A percentile compares a stretch with the other conserved stretches of the same genome.
Evolutionary conservation across 2,797 vertebrate genomes (phyloP).

Genomic region (Manis crassicaudata): DNA sequence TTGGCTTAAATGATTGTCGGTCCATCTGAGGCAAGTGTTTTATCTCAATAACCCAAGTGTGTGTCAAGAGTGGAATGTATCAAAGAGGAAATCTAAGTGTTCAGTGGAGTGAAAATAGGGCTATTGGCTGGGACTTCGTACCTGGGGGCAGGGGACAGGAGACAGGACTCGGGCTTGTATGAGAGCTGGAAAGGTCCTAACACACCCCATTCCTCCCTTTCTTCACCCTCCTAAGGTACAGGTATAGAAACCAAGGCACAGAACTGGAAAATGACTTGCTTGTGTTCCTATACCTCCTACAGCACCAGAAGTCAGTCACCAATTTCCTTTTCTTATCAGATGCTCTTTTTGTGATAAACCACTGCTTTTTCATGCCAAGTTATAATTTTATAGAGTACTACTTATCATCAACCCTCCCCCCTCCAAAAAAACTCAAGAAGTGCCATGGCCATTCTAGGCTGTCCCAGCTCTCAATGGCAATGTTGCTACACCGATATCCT

Average conservation of each 20-base stretch:
- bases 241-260: not conserved
- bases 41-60: conserved; percentile 47
- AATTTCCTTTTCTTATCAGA: not conserved
- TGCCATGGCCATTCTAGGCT: not conserved
- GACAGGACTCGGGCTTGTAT: not conserved
- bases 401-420: not conserved
- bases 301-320: not conserved
- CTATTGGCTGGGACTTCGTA: not conserved
- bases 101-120: not conserved
- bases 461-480: not conserved
- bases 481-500: no score
- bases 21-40: conserved; percentile 57
- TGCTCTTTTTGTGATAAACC: not conserved
- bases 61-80: not conserved
- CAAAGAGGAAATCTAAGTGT: not conserved
- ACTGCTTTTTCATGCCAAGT: not conserved
- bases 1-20: conserved; percentile 56
- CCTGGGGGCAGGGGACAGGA: not conserved
- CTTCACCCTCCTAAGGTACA: not conserved
- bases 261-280: not conserved
- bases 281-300: not conserved
- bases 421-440: not conserved
- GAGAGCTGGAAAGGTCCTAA: not conserved
- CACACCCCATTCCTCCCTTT: rapidly evolving
- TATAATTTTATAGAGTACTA: not conserved